These are phyloP conservation scores for Rapana venosa DNA, from an alignment of 2,888 invertebrate genomes.

Conservation along the genomic window DNA sequence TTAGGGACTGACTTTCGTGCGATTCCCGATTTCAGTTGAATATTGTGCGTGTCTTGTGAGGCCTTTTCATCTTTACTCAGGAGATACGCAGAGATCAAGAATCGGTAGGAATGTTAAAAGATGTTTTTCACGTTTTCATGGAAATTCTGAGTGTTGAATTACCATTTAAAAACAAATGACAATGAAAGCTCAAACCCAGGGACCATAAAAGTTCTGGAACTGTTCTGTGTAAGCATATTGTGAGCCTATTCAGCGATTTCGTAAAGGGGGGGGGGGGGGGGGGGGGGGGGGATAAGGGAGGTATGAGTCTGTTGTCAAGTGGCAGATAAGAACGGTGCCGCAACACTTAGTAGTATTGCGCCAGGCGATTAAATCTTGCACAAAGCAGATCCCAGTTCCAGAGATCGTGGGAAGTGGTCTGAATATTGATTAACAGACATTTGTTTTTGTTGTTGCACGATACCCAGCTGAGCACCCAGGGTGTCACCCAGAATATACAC, in stretches of 20 bases:
- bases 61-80: neutral
- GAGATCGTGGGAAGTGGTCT: no score
- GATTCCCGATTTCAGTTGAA: neutral
- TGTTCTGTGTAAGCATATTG: neutral
- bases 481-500: no score
- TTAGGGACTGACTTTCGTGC: neutral
- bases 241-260: neutral
- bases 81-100: neutral
- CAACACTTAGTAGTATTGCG: no score
- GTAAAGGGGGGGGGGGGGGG: neutral
- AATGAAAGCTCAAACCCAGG: neutral
- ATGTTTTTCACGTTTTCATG: neutral
- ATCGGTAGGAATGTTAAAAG: neutral
- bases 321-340: no score
- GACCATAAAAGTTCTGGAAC: neutral
- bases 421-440: no score
- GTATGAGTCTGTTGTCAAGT: no score
- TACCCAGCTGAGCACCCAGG: no score
- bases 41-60: neutral
- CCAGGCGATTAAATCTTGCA: no score
- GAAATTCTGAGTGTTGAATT: neutral
- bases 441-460: no score
- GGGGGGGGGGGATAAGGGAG: neutral
- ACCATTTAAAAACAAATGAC: neutral
- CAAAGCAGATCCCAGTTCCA: no score